Conservation (phyloP, 2,888 invertebrate genomes). For the Dynastes hyllus region DNA sequence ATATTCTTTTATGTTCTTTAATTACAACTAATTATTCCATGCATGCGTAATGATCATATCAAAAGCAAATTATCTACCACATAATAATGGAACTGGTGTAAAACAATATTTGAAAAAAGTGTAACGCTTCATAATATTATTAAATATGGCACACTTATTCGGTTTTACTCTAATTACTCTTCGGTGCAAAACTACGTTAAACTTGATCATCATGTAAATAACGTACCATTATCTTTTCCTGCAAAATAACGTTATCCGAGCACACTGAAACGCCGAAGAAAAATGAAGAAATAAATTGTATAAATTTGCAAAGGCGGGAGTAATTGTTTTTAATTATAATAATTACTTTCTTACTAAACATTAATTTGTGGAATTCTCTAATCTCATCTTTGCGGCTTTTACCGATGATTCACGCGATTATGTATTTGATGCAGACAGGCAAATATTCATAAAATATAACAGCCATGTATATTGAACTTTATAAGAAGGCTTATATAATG, state of each 20-base stretch:
- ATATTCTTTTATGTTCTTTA: not conserved
- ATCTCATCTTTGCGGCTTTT: not conserved
- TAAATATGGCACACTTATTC: conserved; percentile 39
- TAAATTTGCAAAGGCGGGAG: conserved; percentile 36
- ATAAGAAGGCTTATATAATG: not conserved
- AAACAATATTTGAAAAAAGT: conserved; percentile 36
- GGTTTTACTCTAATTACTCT: conserved; percentile 36
- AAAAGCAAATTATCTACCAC: not conserved
- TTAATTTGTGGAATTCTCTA: conserved; percentile 20
- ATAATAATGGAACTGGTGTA: not conserved
- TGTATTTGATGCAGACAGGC: not conserved
- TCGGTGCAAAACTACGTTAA: not conserved
- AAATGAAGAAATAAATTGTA: conserved; percentile 38
- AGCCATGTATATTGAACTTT: not conserved
- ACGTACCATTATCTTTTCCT: conserved; percentile 26
- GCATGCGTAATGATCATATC: not conserved
- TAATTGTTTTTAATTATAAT: conserved; percentile 33
- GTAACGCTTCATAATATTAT: conserved; percentile 31
- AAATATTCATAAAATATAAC: not conserved
- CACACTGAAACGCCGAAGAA: conserved; percentile 4
- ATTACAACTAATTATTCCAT: not conserved
- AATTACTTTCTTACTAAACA: conserved; percentile 18
- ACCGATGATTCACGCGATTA: not conserved
- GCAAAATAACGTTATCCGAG: conserved; percentile 25
- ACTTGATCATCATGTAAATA: conserved; percentile 34